These are phyloP conservation scores for Bombus fervidus DNA, from an alignment of 1,140 invertebrate genomes.

Conservation along the genomic window DNA sequence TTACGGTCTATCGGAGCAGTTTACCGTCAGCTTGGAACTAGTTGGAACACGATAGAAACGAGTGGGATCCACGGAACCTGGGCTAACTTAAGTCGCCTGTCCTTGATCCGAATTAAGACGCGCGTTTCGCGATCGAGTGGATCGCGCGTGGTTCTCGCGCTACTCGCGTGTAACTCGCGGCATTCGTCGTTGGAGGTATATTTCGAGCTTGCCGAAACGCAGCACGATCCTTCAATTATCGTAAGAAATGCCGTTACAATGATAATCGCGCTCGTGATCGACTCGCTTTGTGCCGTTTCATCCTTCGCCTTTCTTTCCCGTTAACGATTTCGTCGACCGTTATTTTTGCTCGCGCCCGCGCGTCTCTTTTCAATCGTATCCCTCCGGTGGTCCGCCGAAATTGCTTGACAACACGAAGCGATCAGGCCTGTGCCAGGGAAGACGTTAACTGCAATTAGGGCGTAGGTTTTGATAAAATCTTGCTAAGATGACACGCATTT, in stretches of 20 bases:
- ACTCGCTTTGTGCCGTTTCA: conserved; percentile 66
- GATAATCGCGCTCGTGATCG: conserved; percentile 65
- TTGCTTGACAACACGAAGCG: not conserved
- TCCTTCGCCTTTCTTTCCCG: conserved; percentile 60
- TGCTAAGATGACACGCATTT: not conserved
- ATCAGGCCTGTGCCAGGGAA: not conserved
- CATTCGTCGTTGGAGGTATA: conserved; percentile 22
- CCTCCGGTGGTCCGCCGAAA: not conserved
- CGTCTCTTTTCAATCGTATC: not conserved
- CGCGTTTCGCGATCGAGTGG: conserved; percentile 49
- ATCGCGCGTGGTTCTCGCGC: not conserved
- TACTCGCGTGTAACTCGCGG: conserved; percentile 23
- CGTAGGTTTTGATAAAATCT: not conserved
- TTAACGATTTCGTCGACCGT: conserved; percentile 48
- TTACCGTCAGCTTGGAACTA: not conserved
- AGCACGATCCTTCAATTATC: conserved; percentile 68
- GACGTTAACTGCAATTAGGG: not conserved
- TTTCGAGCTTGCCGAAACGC: conserved; percentile 48
- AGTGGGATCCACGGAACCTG: conserved; percentile 32
- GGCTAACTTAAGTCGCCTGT: conserved; percentile 37
- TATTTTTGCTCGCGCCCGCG: conserved; percentile 45
- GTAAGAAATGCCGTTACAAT: conserved; percentile 64
- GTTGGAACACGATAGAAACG: conserved; percentile 43
- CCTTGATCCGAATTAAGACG: conserved; percentile 66
- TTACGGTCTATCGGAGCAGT: conserved; percentile 36